Evolutionary conservation across 2,113 vertebrate species (phyloP).

Genomic region (Larimichthys crocea): DNA sequence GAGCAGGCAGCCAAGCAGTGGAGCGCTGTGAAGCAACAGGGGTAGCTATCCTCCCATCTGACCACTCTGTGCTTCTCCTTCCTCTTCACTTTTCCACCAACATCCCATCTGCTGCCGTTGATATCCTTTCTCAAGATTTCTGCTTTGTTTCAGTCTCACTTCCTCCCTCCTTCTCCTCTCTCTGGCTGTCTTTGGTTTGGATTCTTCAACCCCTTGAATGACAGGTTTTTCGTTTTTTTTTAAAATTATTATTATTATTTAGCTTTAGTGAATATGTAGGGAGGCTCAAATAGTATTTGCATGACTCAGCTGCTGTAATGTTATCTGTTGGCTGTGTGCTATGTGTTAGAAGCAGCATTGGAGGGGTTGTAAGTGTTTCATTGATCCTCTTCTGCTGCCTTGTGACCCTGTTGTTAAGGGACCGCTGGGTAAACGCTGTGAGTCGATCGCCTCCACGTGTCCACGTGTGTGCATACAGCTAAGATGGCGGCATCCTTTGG

Average conservation of each 20-base stretch:
- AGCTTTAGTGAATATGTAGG: background rate
- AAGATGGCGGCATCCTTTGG: constrained; percentile 57
- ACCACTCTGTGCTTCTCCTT: constrained; percentile 59
- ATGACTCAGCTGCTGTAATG: constrained; percentile 5
- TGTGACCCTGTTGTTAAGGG: constrained; percentile 43
- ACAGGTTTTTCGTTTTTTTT: constrained; percentile 1
- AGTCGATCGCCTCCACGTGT: constrained; percentile 50
- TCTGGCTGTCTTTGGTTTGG: constrained; percentile 8
- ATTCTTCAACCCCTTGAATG: background rate
- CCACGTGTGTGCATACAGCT: constrained; percentile 33
- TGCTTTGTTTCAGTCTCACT: constrained; percentile 60
- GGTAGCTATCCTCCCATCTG: constrained; percentile 75
- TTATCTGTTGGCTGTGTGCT: constrained; percentile 13
- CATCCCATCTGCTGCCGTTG: constrained; percentile 32
- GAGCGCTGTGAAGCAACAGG: constrained; percentile 71
- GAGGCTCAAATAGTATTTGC: constrained; percentile 13
- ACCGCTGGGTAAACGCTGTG: constrained; percentile 28
- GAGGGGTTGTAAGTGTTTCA: constrained; percentile 1
- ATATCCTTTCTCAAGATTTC: constrained; percentile 37
- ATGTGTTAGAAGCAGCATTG: constrained; percentile 25
- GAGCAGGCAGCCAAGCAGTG: constrained; percentile 74
- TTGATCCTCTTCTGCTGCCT: constrained; percentile 46
- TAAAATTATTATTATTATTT: background rate
- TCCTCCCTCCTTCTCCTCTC: constrained; percentile 9
- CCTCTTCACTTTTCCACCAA: constrained; percentile 58